Evolutionary conservation across 2,888 invertebrate species (phyloP).

Genomic region (Eupithecia subfuscata): DNA sequence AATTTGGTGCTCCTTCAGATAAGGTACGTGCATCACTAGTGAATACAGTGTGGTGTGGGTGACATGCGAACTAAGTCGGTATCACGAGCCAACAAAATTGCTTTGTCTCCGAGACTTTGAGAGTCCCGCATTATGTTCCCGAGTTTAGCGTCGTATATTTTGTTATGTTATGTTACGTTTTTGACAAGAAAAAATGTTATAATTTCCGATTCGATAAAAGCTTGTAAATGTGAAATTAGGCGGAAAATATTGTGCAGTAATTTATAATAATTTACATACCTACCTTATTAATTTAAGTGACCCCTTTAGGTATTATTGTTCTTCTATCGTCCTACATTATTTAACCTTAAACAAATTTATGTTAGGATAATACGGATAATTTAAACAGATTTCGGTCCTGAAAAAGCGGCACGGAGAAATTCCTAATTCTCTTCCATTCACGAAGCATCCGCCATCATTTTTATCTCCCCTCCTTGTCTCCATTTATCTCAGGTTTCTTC

Average conservation of each 20-base stretch:
- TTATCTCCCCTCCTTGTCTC: constrained; percentile 80
- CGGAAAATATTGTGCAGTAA: background rate
- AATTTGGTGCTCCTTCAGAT: background rate
- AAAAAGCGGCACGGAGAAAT: constrained; percentile 75
- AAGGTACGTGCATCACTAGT: constrained; percentile 22
- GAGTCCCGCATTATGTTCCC: constrained; percentile 62
- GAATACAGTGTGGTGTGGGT: constrained; percentile 63
- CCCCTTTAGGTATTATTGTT: background rate
- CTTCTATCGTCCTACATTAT: constrained; percentile 32
- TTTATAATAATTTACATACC: background rate
- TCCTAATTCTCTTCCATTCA: constrained; percentile 81
- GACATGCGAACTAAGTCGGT: constrained; percentile 67
- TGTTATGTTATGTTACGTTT: constrained; percentile 28
- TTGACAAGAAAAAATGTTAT: too few species aligned
- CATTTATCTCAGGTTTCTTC: constrained; percentile 77
- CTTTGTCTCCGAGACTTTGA: constrained; percentile 68
- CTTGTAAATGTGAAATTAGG: background rate
- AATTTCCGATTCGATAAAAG: background rate
- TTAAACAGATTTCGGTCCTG: constrained; percentile 68
- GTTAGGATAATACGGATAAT: constrained; percentile 69
- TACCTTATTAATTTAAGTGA: background rate
- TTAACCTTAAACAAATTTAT: constrained; percentile 52
- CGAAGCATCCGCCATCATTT: constrained; percentile 81
- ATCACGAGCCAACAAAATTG: constrained; percentile 69
- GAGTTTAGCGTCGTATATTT: constrained; percentile 53